Evolutionary conservation across 2,888 invertebrate genomes (phyloP).

Genomic region (Prosapia bicincta): DNA sequence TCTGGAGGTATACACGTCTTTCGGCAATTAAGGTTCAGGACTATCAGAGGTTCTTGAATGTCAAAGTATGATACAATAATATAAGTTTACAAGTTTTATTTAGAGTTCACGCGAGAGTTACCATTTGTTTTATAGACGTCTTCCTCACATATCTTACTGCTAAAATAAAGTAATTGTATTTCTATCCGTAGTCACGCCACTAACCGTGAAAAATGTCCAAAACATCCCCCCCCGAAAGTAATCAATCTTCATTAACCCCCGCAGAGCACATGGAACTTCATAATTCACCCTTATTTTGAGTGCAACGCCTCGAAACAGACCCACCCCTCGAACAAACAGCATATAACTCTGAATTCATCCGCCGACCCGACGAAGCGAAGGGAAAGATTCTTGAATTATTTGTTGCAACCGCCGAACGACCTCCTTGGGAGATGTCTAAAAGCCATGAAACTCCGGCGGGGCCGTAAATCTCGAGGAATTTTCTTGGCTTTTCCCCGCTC

Average conservation of each 20-base stretch:
- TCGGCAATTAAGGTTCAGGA: no score
- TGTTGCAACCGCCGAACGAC: not conserved
- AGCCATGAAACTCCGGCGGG: not conserved
- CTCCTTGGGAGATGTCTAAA: not conserved
- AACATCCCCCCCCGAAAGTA: not conserved
- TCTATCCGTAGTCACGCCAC: not conserved
- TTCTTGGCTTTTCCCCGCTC: not conserved
- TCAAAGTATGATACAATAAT: no score
- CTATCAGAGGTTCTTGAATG: no score
- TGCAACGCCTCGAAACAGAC: not conserved
- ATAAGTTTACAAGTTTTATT: no score
- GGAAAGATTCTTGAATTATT: not conserved
- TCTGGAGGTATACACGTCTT: no score
- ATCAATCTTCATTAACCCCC: not conserved
- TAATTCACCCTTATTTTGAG: not conserved
- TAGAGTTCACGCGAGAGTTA: no score
- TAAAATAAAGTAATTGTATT: not conserved
- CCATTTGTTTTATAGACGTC: no score
- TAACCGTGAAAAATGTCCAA: not conserved
- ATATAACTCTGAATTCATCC: constrained; percentile 2
- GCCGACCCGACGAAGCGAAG: not conserved
- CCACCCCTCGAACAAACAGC: not conserved
- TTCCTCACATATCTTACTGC: no score
- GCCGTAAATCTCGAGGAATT: not conserved
- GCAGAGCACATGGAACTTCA: not conserved